Evolutionary conservation across 2,797 vertebrate genomes (phyloP).

Genomic region (Gallinago solitaria): DNA sequence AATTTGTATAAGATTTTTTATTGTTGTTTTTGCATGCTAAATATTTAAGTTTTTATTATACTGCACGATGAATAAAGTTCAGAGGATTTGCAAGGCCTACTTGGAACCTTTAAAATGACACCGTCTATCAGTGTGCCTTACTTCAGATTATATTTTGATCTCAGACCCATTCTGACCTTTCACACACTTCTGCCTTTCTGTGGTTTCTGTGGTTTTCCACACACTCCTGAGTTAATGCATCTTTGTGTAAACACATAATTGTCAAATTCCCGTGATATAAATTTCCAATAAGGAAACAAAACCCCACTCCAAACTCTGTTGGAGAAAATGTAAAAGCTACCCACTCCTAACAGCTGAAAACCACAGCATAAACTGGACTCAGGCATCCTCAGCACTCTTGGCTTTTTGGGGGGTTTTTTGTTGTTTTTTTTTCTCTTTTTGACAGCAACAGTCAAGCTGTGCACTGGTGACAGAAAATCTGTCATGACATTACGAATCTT

Average conservation of each 20-base stretch:
- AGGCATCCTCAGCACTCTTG: not conserved
- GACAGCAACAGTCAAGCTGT: conserved; percentile 21
- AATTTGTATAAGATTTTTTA: not conserved
- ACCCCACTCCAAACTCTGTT: not conserved
- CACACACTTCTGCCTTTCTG: not conserved
- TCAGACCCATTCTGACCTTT: conserved; percentile 11
- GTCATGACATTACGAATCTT: not conserved
- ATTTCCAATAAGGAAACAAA: not conserved
- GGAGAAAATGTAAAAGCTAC: not conserved
- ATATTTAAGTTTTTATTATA: not conserved
- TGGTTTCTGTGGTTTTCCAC: not conserved
- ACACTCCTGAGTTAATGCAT: not conserved
- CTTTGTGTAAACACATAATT: conserved; percentile 1
- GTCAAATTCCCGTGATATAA: not conserved
- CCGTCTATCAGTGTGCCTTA: not conserved
- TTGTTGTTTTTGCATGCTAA: not conserved
- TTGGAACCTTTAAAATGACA: not conserved
- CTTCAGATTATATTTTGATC: not conserved
- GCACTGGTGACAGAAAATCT: conserved; percentile 29
- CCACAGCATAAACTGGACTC: not conserved
- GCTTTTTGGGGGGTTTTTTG: rapidly evolving
- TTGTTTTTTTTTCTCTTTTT: not conserved
- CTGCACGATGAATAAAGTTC: not conserved
- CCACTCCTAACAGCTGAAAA: not conserved
- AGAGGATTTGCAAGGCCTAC: not conserved